Conservation (phyloP, 2,797 vertebrate genomes). For the Chloroceryle amazona region DNA sequence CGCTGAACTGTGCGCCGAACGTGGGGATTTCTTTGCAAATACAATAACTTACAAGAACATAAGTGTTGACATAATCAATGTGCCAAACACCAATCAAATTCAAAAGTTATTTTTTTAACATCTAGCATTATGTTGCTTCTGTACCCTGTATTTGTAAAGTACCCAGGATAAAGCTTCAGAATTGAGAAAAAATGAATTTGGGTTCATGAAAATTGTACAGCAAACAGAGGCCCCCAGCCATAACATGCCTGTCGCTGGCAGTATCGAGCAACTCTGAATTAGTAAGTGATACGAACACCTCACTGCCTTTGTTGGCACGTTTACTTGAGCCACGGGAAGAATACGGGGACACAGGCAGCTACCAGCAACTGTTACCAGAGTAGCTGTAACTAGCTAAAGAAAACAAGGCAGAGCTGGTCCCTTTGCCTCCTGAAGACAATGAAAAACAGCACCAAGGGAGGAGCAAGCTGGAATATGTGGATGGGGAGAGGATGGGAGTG, state of each 20-base stretch:
- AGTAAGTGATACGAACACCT: not conserved
- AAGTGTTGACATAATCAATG: fast-evolving
- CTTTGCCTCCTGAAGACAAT: not conserved
- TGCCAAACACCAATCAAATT: not conserved
- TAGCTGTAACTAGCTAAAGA: not conserved
- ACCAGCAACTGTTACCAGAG: not conserved
- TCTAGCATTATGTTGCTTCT: fast-evolving
- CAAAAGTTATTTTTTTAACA: not conserved
- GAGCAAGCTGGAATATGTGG: not conserved
- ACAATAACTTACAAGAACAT: not conserved
- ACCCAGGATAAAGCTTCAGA: not conserved
- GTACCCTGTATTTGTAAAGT: not conserved
- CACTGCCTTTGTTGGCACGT: not conserved
- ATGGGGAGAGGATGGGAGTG: not conserved
- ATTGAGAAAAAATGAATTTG: not conserved
- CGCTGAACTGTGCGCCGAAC: not conserved
- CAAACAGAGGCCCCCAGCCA: not conserved
- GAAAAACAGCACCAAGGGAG: not conserved
- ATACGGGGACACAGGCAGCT: not conserved
- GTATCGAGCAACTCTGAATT: not conserved
- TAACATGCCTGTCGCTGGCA: fast-evolving
- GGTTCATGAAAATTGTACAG: not conserved
- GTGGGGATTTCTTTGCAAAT: not conserved
- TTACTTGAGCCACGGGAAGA: not conserved
- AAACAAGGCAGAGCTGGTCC: not conserved